A percentile compares a stretch with the other conserved stretches of the same genome.
Evolutionary conservation across 2,797 vertebrate genomes (phyloP).

Genomic region (Cephalopachus bancanus): DNA sequence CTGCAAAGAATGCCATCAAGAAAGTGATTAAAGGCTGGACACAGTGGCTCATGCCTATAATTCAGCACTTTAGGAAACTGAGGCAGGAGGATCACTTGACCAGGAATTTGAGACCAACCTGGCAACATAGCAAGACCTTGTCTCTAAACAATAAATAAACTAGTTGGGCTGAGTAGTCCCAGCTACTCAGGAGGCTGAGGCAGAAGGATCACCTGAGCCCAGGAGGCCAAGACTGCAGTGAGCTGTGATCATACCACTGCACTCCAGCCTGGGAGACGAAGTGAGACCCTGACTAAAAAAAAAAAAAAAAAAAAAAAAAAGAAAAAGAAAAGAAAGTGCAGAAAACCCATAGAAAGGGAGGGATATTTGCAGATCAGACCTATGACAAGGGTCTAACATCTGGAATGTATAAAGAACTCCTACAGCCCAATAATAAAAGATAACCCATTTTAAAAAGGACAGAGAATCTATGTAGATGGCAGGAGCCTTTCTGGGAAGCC

Average conservation of each 20-base stretch:
- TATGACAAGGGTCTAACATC: background rate
- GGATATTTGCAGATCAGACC: background rate
- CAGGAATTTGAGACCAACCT: background rate
- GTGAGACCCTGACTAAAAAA: too few species aligned
- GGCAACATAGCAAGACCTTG: background rate
- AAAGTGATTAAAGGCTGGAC: background rate
- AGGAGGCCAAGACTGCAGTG: too few species aligned
- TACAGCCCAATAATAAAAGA: background rate
- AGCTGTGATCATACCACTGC: too few species aligned
- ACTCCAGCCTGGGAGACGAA: too few species aligned
- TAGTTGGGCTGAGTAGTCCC: too few species aligned
- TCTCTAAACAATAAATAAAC: background rate
- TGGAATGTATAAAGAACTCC: background rate
- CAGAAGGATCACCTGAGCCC: too few species aligned
- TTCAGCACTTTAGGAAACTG: too few species aligned
- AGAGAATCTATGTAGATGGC: background rate
- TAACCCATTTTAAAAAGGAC: background rate
- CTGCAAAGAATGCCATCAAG: background rate
- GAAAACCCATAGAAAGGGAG: background rate
- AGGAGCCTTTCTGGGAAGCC: background rate
- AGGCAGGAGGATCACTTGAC: too few species aligned
- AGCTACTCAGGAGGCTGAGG: too few species aligned
- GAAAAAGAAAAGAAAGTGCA: background rate
- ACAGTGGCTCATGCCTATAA: too few species aligned
- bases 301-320: background rate